Evolutionary conservation across 2,113 vertebrate species (phyloP).

Genomic region (Elephas maximus): DNA sequence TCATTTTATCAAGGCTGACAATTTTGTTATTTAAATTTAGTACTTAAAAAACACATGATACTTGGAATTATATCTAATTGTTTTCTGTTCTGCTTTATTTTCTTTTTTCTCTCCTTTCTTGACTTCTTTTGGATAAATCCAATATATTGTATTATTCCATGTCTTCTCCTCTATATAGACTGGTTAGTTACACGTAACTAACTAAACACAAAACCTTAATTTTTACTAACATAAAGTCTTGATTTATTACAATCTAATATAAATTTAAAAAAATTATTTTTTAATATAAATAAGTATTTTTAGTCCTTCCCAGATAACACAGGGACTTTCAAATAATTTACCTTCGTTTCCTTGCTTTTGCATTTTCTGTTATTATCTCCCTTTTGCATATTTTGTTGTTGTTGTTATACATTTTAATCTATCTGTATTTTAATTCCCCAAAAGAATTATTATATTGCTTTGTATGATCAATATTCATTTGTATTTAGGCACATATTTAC

Average conservation of each 20-base stretch:
- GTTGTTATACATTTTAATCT: neutral
- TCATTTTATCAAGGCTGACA: neutral
- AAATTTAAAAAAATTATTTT: neutral
- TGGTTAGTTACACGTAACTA: neutral
- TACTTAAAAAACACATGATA: neutral
- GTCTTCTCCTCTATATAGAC: neutral
- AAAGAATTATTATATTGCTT: neutral
- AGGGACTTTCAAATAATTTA: neutral
- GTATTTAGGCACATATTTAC: neutral
- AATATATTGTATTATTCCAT: neutral
- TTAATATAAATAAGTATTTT: neutral
- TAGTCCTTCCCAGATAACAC: neutral
- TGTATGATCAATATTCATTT: neutral
- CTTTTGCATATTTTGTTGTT: neutral
- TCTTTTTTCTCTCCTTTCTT: conserved; percentile 25
- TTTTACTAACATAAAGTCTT: neutral
- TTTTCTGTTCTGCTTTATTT: conserved; percentile 50
- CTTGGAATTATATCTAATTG: neutral
- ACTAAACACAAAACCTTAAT: neutral
- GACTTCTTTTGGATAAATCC: neutral
- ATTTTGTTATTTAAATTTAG: conserved; percentile 14
- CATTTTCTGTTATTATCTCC: neutral
- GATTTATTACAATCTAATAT: conserved; percentile 17
- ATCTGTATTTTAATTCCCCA: neutral
- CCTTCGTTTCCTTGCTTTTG: neutral